phyloP scores from a whole-genome alignment of 2,797 vertebrate genomes.

The Eulemur albifrons region DNA sequence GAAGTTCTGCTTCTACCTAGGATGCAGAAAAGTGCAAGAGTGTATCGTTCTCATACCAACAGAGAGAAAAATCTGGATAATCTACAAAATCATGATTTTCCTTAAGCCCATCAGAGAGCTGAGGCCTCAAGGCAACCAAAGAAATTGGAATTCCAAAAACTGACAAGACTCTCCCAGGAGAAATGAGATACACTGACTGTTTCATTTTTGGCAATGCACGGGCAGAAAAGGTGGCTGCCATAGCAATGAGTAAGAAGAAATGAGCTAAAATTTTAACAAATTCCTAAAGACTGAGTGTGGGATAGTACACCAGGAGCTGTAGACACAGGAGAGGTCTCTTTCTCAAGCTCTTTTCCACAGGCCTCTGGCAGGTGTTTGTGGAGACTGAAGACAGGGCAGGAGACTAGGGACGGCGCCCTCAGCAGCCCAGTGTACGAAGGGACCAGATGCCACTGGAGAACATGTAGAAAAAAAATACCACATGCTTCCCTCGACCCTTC shows the following conservation, averaged over 20 bases:
- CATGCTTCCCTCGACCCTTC: background rate
- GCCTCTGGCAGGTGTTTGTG: background rate
- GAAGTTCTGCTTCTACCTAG: background rate
- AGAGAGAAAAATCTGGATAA: background rate
- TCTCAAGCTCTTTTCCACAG: background rate
- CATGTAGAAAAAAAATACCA: background rate
- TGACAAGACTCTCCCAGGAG: background rate
- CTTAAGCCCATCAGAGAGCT: background rate
- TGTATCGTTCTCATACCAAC: background rate
- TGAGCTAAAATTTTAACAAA: background rate
- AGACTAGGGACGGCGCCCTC: background rate
- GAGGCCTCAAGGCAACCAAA: background rate
- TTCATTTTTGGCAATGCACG: background rate
- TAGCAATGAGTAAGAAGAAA: background rate
- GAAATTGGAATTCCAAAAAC: background rate
- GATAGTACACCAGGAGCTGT: background rate
- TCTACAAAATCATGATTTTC: background rate
- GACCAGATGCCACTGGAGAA: background rate
- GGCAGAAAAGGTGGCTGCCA: background rate
- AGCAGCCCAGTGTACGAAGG: background rate
- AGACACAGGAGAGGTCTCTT: background rate
- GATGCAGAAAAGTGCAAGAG: background rate
- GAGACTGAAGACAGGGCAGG: background rate
- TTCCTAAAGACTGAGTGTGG: background rate
- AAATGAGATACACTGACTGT: background rate